Conservation (phyloP, 2,797 vertebrate species). For the Halcyon smyrnensis region DNA sequence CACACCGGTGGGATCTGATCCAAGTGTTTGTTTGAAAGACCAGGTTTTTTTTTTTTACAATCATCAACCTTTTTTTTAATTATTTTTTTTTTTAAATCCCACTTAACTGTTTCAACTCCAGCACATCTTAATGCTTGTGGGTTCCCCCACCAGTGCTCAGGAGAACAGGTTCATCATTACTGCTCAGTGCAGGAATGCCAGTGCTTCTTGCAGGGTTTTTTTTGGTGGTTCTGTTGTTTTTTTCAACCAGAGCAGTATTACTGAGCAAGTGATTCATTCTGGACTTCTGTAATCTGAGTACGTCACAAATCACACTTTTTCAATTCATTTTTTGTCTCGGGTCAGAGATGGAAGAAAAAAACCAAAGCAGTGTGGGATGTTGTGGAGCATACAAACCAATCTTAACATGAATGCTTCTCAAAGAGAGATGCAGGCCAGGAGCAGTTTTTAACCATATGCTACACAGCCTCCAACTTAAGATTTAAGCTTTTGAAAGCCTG, state of each 20-base stretch:
- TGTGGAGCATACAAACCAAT: neutral
- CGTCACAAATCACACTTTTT: neutral
- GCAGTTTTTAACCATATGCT: neutral
- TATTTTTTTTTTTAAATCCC: neutral
- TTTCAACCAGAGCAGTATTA: neutral
- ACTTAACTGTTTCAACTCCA: neutral
- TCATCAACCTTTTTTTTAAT: neutral
- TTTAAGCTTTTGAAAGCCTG: neutral
- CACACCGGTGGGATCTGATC: neutral
- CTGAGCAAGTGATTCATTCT: neutral
- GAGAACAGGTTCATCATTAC: neutral
- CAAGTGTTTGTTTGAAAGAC: neutral
- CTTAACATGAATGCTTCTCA: neutral
- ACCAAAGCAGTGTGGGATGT: neutral
- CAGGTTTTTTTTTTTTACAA: neutral
- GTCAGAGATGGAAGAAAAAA: neutral
- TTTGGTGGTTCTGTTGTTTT: neutral
- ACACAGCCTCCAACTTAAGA: neutral
- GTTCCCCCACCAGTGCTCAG: neutral
- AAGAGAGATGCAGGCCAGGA: neutral
- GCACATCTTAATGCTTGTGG: neutral
- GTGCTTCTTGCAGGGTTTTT: neutral
- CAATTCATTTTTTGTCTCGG: neutral
- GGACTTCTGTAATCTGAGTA: neutral
- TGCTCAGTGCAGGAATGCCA: neutral